Percentiles rank a stretch among this genome's conserved stretches.
phyloP scores from a whole-genome alignment of 2,888 invertebrate genomes.

The Mesorhabditis spiculigera region DNA sequence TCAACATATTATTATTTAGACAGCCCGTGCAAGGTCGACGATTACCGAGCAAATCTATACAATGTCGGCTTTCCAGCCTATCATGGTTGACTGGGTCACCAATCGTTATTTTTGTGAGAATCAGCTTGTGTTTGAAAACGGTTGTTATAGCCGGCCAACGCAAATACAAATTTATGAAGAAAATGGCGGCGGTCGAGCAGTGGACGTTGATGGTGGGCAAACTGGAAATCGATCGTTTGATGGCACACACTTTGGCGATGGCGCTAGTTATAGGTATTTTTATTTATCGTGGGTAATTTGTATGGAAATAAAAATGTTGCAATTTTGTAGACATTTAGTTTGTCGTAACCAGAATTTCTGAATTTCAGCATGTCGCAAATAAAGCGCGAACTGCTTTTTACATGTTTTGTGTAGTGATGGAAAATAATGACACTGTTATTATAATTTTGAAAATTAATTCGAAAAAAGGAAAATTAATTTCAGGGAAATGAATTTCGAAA shows the following conservation, averaged over 20 bases:
- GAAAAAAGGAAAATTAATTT: too few species aligned
- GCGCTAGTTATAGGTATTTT: not conserved
- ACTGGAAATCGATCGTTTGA: not conserved
- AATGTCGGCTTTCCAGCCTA: too few species aligned
- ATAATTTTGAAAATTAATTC: too few species aligned
- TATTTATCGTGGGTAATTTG: not conserved
- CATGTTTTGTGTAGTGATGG: too few species aligned
- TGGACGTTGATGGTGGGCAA: not conserved
- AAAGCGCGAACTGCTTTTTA: not conserved
- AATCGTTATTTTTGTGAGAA: too few species aligned
- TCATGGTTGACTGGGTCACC: too few species aligned
- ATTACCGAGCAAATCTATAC: too few species aligned
- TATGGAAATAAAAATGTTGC: not conserved
- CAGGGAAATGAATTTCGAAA: too few species aligned
- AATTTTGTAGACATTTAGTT: not conserved
- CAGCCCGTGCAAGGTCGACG: too few species aligned
- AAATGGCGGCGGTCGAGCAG: not conserved
- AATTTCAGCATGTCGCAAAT: not conserved
- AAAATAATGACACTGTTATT: too few species aligned
- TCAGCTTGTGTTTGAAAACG: not conserved
- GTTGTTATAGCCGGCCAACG: not conserved
- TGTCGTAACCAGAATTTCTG: slow-evolving; percentile 1
- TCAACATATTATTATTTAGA: too few species aligned
- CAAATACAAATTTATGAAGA: not conserved
- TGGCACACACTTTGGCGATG: not conserved